These are phyloP conservation scores for Acrobasis suavella DNA, from an alignment of 2,888 invertebrate species.

Conservation along the genomic window DNA sequence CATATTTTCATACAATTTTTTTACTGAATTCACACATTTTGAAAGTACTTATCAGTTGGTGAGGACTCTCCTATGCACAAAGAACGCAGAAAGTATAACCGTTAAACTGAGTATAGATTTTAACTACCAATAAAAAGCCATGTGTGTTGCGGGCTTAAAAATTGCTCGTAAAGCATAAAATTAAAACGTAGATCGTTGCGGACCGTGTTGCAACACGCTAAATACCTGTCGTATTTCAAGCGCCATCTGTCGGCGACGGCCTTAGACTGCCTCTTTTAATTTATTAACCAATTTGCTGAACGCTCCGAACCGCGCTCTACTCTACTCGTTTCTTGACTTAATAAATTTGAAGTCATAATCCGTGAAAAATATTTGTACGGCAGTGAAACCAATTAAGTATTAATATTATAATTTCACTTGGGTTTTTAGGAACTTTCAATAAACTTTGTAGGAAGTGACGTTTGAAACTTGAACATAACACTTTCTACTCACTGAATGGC, in stretches of 20 bases:
- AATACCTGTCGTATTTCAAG: conserved; percentile 81
- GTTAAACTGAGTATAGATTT: too few species aligned
- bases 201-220: conserved; percentile 79
- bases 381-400: conserved; percentile 51
- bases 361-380: conserved; percentile 58
- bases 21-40: too few species aligned
- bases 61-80: too few species aligned
- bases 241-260: conserved; percentile 79
- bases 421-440: conserved; percentile 32
- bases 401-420: conserved; percentile 37
- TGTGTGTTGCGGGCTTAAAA: conserved; percentile 46
- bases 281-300: conserved; percentile 81
- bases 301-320: conserved; percentile 67
- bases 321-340: conserved; percentile 71
- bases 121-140: too few species aligned
- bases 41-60: too few species aligned
- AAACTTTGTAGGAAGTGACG: conserved; percentile 19
- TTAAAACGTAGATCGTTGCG: conserved; percentile 73
- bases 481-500: conserved; percentile 20
- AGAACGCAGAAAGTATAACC: too few species aligned
- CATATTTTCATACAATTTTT: too few species aligned
- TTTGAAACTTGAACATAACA: conserved; percentile 3
- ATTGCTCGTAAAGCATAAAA: conserved; percentile 80
- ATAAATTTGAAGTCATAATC: conserved; percentile 74
- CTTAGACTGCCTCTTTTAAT: conserved; percentile 79